Conservation (phyloP, 2,113 vertebrate genomes). For the Corydoras sp. region DNA sequence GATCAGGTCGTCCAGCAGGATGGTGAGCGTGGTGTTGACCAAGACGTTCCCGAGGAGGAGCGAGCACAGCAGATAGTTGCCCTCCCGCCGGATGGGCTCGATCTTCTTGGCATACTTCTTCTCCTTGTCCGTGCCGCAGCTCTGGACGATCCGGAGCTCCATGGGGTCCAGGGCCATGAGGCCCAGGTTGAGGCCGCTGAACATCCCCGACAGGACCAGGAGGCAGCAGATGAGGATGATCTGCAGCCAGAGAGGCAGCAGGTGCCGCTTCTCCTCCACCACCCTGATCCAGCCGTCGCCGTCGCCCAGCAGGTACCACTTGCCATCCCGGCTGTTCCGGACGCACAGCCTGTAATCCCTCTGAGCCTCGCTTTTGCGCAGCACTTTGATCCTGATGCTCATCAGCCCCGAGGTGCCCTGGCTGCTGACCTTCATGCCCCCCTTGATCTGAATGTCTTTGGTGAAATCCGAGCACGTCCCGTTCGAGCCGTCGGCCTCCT, state of each 20-base stretch:
- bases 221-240: constrained; percentile 70
- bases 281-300: constrained; percentile 72
- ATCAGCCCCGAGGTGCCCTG: constrained; percentile 74
- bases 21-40: constrained; percentile 96
- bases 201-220: constrained; percentile 87
- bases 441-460: constrained; percentile 60
- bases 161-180: constrained; percentile 96
- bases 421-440: constrained; percentile 48
- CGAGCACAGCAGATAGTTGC: constrained; percentile 91
- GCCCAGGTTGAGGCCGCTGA: constrained; percentile 93
- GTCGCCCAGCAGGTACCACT: constrained; percentile 67
- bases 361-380: constrained; percentile 77
- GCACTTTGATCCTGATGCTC: constrained; percentile 66
- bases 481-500: constrained; percentile 28
- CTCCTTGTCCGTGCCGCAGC: constrained; percentile 87
- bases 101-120: constrained; percentile 82
- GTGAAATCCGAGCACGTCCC: constrained; percentile 71
- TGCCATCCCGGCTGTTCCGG: constrained; percentile 53
- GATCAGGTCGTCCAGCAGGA: constrained; percentile 87
- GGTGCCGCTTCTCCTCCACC: constrained; percentile 71
- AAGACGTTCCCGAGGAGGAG: constrained; percentile 89
- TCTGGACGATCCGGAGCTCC: constrained; percentile 97
- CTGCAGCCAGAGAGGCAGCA: constrained; percentile 87
- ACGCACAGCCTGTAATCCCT: constrained; percentile 83
- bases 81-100: constrained; percentile 86